A percentile compares a stretch with the other conserved stretches of the same genome.
These are phyloP conservation scores for Mythimna vitellina DNA, from an alignment of 2,888 invertebrate species.

Conservation along the genomic window DNA sequence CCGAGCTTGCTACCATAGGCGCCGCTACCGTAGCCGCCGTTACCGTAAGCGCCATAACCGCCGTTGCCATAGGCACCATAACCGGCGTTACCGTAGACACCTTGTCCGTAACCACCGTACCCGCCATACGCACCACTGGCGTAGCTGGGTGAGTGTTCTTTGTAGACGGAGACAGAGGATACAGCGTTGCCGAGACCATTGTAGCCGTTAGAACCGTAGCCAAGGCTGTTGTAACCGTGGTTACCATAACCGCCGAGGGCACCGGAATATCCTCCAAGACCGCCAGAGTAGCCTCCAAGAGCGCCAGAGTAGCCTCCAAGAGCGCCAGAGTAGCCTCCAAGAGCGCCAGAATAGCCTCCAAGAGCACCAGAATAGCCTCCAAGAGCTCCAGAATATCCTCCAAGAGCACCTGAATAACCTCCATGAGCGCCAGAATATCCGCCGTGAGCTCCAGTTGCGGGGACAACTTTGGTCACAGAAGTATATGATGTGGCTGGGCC, in stretches of 20 bases:
- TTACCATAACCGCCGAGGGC: constrained; percentile 53
- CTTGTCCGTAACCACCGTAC: constrained; percentile 57
- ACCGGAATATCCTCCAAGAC: constrained; percentile 40
- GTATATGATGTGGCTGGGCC: constrained; percentile 66
- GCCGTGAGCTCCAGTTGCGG: constrained; percentile 34
- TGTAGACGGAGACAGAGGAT: constrained; percentile 67
- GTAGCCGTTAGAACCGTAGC: constrained; percentile 46
- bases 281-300: constrained; percentile 37
- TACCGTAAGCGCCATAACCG: constrained; percentile 39
- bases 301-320: constrained; percentile 43
- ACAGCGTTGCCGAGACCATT: constrained; percentile 64
- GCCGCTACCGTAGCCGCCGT: constrained; percentile 38
- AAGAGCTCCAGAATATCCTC: constrained; percentile 16
- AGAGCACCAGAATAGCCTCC: constrained; percentile 33
- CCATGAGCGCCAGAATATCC: constrained; percentile 27
- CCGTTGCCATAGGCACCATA: constrained; percentile 41
- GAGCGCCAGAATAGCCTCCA: constrained; percentile 42
- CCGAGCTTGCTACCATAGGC: constrained; percentile 58
- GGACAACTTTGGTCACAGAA: constrained; percentile 63
- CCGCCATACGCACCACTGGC: constrained; percentile 49
- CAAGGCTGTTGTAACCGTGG: constrained; percentile 48
- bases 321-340: constrained; percentile 37
- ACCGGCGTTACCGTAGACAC: constrained; percentile 46
- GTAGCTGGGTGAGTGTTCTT: constrained; percentile 55
- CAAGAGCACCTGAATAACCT: no score